These are phyloP conservation scores for Sebastes aleutianus DNA, from an alignment of 2,797 vertebrate genomes.

Conservation along the genomic window DNA sequence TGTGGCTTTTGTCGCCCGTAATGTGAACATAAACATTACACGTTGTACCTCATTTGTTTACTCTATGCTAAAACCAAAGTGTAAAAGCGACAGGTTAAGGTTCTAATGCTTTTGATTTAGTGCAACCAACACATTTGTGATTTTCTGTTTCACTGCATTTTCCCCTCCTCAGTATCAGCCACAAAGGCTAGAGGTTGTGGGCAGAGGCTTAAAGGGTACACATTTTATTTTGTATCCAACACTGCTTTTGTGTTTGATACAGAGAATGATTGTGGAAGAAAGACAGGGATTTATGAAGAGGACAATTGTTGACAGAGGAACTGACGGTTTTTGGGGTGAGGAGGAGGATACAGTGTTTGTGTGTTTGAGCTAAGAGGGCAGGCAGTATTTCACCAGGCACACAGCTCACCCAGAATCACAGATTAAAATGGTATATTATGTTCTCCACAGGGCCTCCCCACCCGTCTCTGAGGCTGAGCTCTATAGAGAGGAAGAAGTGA, in stretches of 20 bases:
- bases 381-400: constrained; percentile 23
- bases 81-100: not conserved
- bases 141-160: not conserved
- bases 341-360: not conserved
- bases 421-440: constrained; percentile 66
- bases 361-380: constrained; percentile 29
- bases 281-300: not conserved
- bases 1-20: fast-evolving
- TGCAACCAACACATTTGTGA: not conserved
- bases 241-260: not conserved
- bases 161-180: not conserved
- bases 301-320: not conserved
- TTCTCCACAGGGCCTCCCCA: constrained; percentile 19
- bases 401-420: constrained; percentile 58
- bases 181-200: too few species aligned
- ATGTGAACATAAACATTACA: too few species aligned
- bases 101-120: not conserved
- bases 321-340: not conserved
- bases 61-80: too few species aligned
- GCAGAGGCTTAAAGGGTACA: not conserved
- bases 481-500: not conserved
- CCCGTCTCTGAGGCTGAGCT: too few species aligned
- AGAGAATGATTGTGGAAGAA: not conserved
- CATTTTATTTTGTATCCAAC: not conserved
- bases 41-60: too few species aligned